Conservation (phyloP, 2,113 vertebrate genomes). For the Lepidothrix coronata region DNA sequence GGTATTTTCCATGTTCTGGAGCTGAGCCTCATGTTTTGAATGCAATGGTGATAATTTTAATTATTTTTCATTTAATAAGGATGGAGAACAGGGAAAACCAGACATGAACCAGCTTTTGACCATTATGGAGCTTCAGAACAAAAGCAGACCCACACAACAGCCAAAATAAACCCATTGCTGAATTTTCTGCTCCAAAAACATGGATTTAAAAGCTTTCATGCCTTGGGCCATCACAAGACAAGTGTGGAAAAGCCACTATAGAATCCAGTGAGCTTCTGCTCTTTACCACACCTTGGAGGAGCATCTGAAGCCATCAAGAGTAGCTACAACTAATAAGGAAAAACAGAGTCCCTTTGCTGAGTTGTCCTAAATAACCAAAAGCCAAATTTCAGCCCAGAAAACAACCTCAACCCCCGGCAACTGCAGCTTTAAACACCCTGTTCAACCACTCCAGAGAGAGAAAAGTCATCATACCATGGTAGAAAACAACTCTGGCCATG, state of each 20-base stretch:
- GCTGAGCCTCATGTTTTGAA: neutral
- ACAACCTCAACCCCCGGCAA: neutral
- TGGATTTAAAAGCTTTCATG: neutral
- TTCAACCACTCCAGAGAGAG: too few relatives aligned
- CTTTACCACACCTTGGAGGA: neutral
- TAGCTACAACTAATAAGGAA: accelerated
- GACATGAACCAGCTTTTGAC: neutral
- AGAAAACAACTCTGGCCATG: neutral
- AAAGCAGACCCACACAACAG: neutral
- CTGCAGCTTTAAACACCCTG: too few relatives aligned
- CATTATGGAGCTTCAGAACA: neutral
- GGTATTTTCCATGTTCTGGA: neutral
- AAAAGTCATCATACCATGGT: neutral
- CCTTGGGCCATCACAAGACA: neutral
- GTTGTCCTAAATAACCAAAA: neutral
- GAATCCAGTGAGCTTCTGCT: neutral
- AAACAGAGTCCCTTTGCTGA: neutral
- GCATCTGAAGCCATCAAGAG: too few relatives aligned
- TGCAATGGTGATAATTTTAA: too few relatives aligned
- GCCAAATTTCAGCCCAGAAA: neutral
- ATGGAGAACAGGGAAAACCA: neutral
- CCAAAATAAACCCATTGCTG: neutral
- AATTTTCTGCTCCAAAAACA: neutral
- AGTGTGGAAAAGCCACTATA: neutral
- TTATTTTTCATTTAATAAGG: neutral